Percentiles rank a stretch among this genome's conserved stretches.
phyloP scores from a whole-genome alignment of 2,113 vertebrate species.

The Dromaius novaehollandiae region DNA sequence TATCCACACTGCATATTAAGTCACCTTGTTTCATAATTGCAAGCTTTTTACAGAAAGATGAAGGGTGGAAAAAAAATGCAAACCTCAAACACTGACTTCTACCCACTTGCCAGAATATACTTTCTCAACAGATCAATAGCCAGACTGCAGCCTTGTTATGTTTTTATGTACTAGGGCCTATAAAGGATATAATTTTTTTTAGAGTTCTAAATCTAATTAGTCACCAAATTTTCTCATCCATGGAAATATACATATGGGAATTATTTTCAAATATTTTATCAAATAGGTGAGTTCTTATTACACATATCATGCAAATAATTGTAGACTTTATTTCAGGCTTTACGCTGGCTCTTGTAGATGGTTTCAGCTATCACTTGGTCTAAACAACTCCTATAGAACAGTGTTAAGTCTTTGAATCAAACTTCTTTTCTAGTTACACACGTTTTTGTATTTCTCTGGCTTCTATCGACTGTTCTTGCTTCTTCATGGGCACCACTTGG shows the following conservation, averaged over 20 bases:
- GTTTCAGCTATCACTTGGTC: background rate
- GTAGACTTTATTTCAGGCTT: background rate
- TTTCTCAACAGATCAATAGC: background rate
- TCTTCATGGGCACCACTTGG: background rate
- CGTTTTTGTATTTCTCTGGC: background rate
- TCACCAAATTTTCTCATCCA: background rate
- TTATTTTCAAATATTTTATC: background rate
- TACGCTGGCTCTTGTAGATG: background rate
- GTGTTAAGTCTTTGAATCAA: background rate
- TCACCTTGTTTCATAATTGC: background rate
- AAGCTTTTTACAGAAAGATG: background rate
- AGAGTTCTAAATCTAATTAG: background rate
- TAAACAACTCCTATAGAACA: background rate
- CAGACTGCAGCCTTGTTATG: background rate
- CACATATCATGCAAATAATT: background rate
- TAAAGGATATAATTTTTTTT: background rate
- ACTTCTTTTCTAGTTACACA: background rate
- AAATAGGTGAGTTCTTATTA: background rate
- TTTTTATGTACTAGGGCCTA: background rate
- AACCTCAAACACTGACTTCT: background rate
- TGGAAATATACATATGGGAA: background rate
- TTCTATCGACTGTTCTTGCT: background rate
- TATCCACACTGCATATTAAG: fast-evolving
- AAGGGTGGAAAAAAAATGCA: background rate
- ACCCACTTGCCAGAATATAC: background rate